These are phyloP conservation scores for Anarsia innoxiella DNA, from an alignment of 2,888 invertebrate species.

Conservation along the genomic window DNA sequence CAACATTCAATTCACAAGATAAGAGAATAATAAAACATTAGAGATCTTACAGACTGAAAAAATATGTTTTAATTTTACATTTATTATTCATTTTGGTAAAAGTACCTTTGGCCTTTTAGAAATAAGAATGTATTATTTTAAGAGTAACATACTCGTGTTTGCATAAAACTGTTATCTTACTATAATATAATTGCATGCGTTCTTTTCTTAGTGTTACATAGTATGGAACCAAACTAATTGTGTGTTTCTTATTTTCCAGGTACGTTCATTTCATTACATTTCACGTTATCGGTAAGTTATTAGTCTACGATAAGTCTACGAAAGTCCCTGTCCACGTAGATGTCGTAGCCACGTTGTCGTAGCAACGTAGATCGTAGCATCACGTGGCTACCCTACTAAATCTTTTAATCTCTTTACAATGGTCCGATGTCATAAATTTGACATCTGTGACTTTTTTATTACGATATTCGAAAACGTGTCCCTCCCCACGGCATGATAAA, in stretches of 20 bases:
- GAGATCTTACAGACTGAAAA: no score
- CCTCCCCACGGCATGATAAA: conserved; percentile 71
- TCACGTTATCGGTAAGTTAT: conserved; percentile 11
- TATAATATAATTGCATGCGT: no score
- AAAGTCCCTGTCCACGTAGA: conserved; percentile 43
- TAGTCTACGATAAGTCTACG: no score
- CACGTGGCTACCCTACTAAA: conserved; percentile 55
- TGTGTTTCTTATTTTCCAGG: conserved; percentile 8
- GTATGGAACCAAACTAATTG: no score
- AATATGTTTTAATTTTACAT: no score
- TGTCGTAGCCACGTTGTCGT: conserved; percentile 23
- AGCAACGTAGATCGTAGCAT: conserved; percentile 33
- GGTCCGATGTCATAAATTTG: conserved; percentile 72
- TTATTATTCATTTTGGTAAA: no score
- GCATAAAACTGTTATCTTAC: no score
- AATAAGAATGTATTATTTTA: no score
- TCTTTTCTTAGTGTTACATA: no score
- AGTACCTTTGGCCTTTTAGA: no score
- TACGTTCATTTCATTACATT: conserved; percentile 3
- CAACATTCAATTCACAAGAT: conserved; percentile 9
- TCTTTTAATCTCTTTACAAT: conserved; percentile 75
- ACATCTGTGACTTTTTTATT: conserved; percentile 75
- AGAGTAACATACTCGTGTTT: no score
- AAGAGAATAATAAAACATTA: conserved; percentile 1
- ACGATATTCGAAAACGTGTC: conserved; percentile 71